Conservation (phyloP, 2,113 vertebrate species). For the Nothoprocta perdicaria region DNA sequence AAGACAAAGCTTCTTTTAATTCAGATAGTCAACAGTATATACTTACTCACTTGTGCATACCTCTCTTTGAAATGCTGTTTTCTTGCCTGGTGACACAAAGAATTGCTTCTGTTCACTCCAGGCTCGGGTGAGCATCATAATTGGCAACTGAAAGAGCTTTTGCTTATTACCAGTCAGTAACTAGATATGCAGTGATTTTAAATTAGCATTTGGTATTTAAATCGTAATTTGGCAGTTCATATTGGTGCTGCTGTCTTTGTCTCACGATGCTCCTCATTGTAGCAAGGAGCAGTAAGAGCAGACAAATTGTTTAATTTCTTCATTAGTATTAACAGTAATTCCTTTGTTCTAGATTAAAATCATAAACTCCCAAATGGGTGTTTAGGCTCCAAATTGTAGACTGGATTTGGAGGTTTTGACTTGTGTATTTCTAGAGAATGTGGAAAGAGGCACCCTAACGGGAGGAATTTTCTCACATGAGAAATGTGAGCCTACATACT, state of each 20-base stretch:
- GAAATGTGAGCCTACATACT: fast-evolving
- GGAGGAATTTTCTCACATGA: background rate
- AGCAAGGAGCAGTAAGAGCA: background rate
- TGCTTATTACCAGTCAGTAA: background rate
- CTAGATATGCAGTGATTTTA: background rate
- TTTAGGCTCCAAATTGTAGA: background rate
- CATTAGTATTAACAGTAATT: background rate
- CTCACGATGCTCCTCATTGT: background rate
- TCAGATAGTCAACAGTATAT: background rate
- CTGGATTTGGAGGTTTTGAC: background rate
- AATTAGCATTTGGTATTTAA: slow-evolving; percentile 28
- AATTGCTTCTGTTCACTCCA: background rate
- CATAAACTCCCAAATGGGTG: background rate
- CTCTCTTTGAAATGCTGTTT: background rate
- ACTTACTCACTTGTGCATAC: background rate
- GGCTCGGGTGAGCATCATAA: background rate
- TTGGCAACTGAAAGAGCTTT: background rate
- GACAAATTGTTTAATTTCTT: slow-evolving; percentile 26
- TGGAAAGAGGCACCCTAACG: background rate
- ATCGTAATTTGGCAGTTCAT: background rate
- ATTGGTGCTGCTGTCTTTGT: slow-evolving; percentile 20
- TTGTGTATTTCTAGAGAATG: background rate
- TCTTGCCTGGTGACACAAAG: background rate
- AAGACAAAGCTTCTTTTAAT: background rate
- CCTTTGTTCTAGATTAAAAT: background rate